Conservation (phyloP, 2,113 vertebrate genomes). For the Microtus oregoni region DNA sequence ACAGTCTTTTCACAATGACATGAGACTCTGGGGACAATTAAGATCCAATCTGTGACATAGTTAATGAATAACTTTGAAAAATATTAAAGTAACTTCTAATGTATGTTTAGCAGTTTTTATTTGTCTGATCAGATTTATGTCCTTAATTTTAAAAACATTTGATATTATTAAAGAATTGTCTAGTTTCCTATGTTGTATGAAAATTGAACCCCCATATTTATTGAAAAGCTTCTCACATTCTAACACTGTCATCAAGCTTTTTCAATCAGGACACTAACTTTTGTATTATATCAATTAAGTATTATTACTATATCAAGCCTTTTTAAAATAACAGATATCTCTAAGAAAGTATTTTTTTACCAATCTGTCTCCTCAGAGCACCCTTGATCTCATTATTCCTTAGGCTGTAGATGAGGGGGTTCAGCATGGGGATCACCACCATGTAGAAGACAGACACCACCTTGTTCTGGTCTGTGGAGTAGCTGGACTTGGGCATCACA, state of each 20-base stretch:
- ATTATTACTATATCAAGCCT: background rate
- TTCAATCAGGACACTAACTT: background rate
- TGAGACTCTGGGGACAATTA: background rate
- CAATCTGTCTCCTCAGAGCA: background rate
- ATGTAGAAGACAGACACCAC: background rate
- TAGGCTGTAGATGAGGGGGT: background rate
- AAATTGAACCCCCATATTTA: background rate
- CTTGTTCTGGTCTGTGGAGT: no score
- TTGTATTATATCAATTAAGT: background rate
- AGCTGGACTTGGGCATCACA: no score
- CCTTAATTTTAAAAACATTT: background rate
- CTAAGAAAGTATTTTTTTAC: background rate
- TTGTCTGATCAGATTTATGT: background rate
- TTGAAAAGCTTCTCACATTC: background rate
- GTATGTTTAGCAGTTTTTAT: background rate
- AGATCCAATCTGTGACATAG: background rate
- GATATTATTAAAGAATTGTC: background rate
- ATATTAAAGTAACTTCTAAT: background rate
- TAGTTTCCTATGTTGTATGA: background rate
- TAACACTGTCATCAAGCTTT: background rate
- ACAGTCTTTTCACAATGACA: background rate
- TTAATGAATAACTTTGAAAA: background rate
- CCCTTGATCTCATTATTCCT: background rate
- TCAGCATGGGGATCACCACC: background rate
- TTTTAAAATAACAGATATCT: background rate